Base-by-base conservation (phyloP, 2,888 invertebrate genomes). In the Argyresthia goedartella region DNA sequence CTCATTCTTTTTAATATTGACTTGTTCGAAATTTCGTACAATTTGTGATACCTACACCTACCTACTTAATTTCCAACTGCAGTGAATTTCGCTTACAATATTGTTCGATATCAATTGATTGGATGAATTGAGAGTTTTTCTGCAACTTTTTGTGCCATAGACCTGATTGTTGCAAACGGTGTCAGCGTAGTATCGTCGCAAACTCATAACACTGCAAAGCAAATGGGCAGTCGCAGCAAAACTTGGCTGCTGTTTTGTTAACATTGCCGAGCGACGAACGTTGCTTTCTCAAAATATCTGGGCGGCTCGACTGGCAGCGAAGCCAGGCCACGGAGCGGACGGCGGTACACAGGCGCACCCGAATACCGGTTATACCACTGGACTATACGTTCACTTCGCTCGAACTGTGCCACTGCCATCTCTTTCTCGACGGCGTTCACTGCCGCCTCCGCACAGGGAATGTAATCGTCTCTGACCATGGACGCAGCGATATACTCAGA, bases 321-420 rank as follows among this genome's bases (percentile, higher is more conserved):
- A n/a, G n/a, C n/a, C n/a, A n/a, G n/a, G n/a, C n/a, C n/a, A n/a
- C n/a, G n/a, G 71, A 79, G 70, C 71, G 66, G n/a, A n/a, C n/a
- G n/a, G n/a, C n/a, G n/a, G n/a, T n/a, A 71, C 72, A 14, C 50
- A 13, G 68, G 67, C 68, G 74, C 75, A 74, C 76, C 79, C 75
- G 73, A 81, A 85, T 86, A 85, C 85, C 85, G 84, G 85, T 86
- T 86, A 84, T 84, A 78, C 81, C 82, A 82, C 85, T 84, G 82
- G 82, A 81, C 81, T 82, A 80, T 73, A 71, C 78, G 79, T 70
- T 69, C 68, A 75, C 72, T 68, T 58, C 61, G 66, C 60, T 65
- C 62, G n/a, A n/a, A n/a, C n/a, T n/a, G n/a, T n/a, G n/a, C n/a
- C n/a, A 58, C 64, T 61, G 62, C 56, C 59, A 56, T 57, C 58